Evolutionary conservation across 2,113 vertebrate genomes (phyloP), one percentile per base, ranked within the genome.

Genomic region (Cephalopterus ornatus): DNA sequence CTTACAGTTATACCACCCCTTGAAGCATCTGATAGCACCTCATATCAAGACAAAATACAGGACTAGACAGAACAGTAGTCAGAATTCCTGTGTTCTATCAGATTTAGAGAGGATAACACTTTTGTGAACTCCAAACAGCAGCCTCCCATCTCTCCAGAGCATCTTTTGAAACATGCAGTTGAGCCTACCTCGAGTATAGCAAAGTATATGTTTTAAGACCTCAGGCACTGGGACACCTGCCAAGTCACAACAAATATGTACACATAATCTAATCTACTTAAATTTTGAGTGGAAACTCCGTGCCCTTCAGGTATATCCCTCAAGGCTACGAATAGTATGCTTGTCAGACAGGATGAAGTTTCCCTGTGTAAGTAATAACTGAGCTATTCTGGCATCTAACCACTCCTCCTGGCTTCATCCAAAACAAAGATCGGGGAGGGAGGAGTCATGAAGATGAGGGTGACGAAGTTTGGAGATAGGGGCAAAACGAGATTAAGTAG

Each of bases 171-270:
- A 86, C 85, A 93, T 0, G 27, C 61, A 78, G 68, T 39, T 84
- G 70, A 86, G 66, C 61, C 62, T 88, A 79, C 93, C 79, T 85
- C 1, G 0, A 63, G 70, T 85, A 81, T 11, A 91, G 73, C 68
- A 53, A 80, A 94, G 84, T 56, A 8, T 27, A 95, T 21, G 62
- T 72, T 95, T 91, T 35, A 89, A 94, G 86, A 87, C 95, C 95
- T 89, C 14, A 1, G 84, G 96, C 91, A 35, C 88, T 89, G 92
- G 86, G 94, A 82, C 58, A 92, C 44, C 56, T 12, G 96, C 95
- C 96, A 97, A 92, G 37, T 92, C 91, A 96, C 83, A 96, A 96
- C 95, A 97, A 96, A 96, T 91, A 91, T 19, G 91, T 96, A 95
- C 75, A 95, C 92, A 96, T 87, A 96, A 96, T 94, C 88, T 96